Evolutionary conservation across 2,113 vertebrate genomes (phyloP).

Genomic region (Motacilla tschutschensis): DNA sequence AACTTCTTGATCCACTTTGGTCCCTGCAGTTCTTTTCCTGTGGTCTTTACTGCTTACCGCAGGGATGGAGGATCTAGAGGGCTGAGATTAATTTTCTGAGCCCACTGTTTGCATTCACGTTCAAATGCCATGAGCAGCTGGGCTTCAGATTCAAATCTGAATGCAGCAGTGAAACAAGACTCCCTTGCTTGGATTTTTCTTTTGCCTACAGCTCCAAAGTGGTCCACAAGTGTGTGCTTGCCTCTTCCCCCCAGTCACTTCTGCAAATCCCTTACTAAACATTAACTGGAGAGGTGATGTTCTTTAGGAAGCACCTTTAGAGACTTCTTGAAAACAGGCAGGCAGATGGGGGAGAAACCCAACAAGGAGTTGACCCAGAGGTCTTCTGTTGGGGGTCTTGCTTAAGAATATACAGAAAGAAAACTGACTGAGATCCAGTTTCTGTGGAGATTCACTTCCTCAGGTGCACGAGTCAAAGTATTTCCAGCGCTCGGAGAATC

Average conservation of each 20-base stretch:
- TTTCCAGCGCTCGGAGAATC: not conserved
- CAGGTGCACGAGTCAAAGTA: not conserved
- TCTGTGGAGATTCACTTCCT: not conserved
- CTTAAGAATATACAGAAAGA: not conserved
- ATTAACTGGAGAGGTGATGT: not conserved
- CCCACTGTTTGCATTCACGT: not conserved
- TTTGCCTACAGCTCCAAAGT: not conserved
- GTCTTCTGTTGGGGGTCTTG: not conserved
- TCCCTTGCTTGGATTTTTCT: not conserved
- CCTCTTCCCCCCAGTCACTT: not conserved
- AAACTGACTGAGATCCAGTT: not conserved
- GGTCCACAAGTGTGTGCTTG: not conserved
- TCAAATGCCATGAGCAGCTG: not conserved
- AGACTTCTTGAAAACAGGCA: not conserved
- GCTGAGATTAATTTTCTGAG: not conserved
- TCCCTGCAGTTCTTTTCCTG: not conserved
- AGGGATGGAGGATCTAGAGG: not conserved
- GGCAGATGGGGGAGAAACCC: not conserved
- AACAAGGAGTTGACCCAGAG: not conserved
- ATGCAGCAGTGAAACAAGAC: not conserved
- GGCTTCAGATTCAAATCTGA: not conserved
- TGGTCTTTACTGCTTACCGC: not conserved
- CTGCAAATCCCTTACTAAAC: not conserved
- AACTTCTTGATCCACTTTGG: not conserved
- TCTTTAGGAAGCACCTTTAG: not conserved